Evolutionary conservation across 2,797 vertebrate genomes (phyloP).

Genomic region (Cirrhinus molitorella): DNA sequence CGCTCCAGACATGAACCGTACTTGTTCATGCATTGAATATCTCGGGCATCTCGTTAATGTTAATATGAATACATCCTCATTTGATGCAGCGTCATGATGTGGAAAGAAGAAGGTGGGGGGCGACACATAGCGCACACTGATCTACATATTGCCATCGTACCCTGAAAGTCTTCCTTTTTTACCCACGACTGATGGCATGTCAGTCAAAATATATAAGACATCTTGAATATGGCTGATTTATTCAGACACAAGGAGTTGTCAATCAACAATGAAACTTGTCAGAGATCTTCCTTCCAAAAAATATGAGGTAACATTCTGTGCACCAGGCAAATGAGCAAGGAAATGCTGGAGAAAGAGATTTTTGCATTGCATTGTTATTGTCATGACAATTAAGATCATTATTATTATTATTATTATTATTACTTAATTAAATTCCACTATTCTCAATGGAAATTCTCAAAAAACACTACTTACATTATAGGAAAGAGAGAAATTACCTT

Average conservation of each 20-base stretch:
- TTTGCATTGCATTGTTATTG: background rate
- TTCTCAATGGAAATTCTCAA: background rate
- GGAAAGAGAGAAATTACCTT: background rate
- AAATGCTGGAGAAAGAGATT: background rate
- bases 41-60: constrained; percentile 53
- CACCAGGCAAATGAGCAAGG: background rate
- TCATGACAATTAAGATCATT: background rate
- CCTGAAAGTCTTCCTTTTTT: constrained; percentile 39
- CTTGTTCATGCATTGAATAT: constrained; percentile 57
- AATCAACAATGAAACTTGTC: constrained; percentile 26
- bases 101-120: constrained; percentile 44
- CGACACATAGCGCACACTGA: background rate
- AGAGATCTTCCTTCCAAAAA: constrained; percentile 16
- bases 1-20: constrained; percentile 31
- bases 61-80: constrained; percentile 55
- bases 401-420: background rate
- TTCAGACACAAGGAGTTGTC: constrained; percentile 45
- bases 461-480: background rate
- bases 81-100: constrained; percentile 43
- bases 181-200: constrained; percentile 47
- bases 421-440: background rate
- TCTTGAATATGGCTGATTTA: constrained; percentile 34
- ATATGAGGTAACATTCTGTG: background rate
- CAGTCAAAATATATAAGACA: constrained; percentile 39
- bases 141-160: constrained; percentile 25